Evolutionary conservation across 2,888 invertebrate species (phyloP).

Genomic region (Drosophila infuscata): DNA sequence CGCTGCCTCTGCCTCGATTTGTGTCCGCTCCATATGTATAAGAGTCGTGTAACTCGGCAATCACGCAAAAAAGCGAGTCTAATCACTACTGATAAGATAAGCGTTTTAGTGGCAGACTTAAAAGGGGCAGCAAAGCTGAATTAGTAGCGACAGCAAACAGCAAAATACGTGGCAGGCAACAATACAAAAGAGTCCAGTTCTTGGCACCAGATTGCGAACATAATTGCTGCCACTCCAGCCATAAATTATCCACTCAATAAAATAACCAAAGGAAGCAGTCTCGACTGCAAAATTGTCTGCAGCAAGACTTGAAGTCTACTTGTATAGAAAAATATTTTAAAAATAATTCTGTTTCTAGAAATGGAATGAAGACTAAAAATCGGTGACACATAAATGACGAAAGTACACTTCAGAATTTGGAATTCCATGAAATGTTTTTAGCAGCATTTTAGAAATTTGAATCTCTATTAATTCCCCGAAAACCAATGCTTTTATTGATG

Average conservation of each 20-base stretch:
- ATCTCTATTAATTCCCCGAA: neutral
- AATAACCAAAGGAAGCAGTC: neutral
- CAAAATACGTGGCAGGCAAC: neutral
- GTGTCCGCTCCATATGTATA: neutral
- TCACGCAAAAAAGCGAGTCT: slow-evolving; percentile 43
- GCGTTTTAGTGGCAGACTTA: slow-evolving; percentile 40
- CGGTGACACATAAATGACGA: neutral
- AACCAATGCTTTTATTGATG: neutral
- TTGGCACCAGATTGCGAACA: slow-evolving; percentile 3
- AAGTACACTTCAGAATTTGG: neutral
- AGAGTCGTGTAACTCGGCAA: slow-evolving; percentile 22
- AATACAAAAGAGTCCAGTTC: neutral
- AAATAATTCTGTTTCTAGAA: neutral
- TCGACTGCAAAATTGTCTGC: neutral
- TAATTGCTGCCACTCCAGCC: slow-evolving; percentile 30
- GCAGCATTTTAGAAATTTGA: neutral
- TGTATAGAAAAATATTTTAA: neutral
- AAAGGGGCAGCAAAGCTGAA: slow-evolving; percentile 25
- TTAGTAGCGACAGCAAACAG: slow-evolving; percentile 5
- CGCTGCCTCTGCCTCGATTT: neutral
- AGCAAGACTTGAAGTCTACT: neutral
- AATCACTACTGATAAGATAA: slow-evolving; percentile 70
- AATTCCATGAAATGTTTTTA: neutral
- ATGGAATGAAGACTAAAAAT: neutral
- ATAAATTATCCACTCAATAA: slow-evolving; percentile 14